Conservation (phyloP, 2,888 invertebrate genomes). For the Spisula solida region DNA sequence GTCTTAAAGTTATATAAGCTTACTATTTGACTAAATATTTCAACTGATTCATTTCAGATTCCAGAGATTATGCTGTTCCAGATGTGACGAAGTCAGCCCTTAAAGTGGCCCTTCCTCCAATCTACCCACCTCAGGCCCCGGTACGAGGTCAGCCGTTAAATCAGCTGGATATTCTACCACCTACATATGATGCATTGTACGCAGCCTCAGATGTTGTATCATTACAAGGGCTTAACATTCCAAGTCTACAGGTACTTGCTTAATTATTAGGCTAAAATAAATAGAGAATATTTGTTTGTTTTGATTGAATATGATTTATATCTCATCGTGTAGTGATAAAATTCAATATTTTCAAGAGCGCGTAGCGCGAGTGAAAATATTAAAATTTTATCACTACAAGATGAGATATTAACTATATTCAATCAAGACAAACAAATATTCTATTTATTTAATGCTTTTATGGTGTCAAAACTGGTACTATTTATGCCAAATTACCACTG, state of each 20-base stretch:
- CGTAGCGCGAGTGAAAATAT: too few species aligned
- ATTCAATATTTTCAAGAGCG: too few species aligned
- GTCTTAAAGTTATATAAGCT: too few species aligned
- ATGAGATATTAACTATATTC: too few species aligned
- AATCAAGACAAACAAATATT: too few species aligned
- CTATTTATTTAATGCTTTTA: too few species aligned
- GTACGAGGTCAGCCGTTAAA: conserved; percentile 70
- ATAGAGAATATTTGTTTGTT: too few species aligned
- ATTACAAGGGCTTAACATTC: conserved; percentile 82
- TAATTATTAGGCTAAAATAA: not conserved
- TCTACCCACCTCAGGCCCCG: conserved; percentile 77
- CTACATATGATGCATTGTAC: conserved; percentile 83
- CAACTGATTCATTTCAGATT: conserved; percentile 74
- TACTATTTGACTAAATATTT: not conserved
- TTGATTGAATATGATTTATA: too few species aligned
- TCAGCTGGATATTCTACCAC: conserved; percentile 80
- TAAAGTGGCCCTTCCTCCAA: conserved; percentile 81
- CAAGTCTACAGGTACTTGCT: conserved; percentile 76
- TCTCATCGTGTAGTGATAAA: too few species aligned
- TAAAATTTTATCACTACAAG: too few species aligned
- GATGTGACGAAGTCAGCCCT: conserved; percentile 86
- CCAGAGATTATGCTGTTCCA: conserved; percentile 86
- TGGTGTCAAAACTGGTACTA: too few species aligned
- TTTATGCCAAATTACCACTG: too few species aligned
- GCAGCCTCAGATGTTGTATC: conserved; percentile 83